These are phyloP conservation scores for Oegoconia quadripuncta DNA, from an alignment of 2,888 invertebrate species.

Conservation along the genomic window DNA sequence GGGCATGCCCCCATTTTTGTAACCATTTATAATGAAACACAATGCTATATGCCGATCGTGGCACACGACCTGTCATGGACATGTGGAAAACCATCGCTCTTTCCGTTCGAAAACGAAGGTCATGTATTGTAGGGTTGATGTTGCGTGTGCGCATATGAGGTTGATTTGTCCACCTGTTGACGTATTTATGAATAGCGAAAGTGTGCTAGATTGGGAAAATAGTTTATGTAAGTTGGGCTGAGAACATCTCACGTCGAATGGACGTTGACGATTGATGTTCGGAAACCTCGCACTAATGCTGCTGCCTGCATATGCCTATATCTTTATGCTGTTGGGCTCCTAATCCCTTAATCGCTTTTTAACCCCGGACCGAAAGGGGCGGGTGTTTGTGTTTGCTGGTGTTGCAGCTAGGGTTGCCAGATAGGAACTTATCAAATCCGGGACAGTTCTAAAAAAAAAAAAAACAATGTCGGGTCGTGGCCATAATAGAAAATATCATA, in stretches of 20 bases:
- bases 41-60: slow-evolving; percentile 55
- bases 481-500: no score
- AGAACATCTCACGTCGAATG: slow-evolving; percentile 30
- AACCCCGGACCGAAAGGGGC: no score
- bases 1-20: slow-evolving; percentile 63
- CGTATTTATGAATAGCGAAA: slow-evolving; percentile 61
- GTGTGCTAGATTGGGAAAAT: slow-evolving; percentile 45
- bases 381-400: no score
- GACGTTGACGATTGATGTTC: neutral
- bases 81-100: neutral
- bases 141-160: slow-evolving; percentile 14
- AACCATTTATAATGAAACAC: slow-evolving; percentile 58
- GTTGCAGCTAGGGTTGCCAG: no score
- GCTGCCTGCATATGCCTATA: no score
- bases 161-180: slow-evolving; percentile 60
- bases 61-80: slow-evolving; percentile 41
- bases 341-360: no score
- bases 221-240: no score
- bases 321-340: no score
- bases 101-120: neutral
- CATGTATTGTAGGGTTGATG: slow-evolving; percentile 20
- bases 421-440: no score
- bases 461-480: no score
- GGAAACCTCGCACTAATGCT: neutral
- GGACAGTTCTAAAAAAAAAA: no score